A percentile compares a stretch with the other conserved stretches of the same genome.
These are phyloP conservation scores for Chionoecetes opilio DNA, from an alignment of 1,140 invertebrate genomes.

Conservation along the genomic window DNA sequence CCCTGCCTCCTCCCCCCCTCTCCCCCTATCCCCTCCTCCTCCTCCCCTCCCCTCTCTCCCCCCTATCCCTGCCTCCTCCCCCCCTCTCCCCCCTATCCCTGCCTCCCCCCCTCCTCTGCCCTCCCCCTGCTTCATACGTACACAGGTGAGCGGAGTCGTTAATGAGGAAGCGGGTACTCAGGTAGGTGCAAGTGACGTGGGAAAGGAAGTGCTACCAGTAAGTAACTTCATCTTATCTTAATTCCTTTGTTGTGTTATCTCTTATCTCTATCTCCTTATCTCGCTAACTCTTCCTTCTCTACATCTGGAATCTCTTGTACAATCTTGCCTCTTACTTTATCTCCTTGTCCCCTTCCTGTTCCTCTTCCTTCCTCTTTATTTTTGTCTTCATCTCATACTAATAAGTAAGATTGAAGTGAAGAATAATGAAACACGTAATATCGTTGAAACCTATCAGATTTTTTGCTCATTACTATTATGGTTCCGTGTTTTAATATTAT, in stretches of 20 bases:
- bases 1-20: not conserved
- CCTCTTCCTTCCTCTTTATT: no score
- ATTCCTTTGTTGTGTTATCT: not conserved
- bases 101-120: not conserved
- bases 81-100: not conserved
- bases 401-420: no score
- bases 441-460: no score
- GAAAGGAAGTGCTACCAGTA: not conserved
- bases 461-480: no score
- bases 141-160: not conserved
- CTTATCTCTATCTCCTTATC: not conserved
- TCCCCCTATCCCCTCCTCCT: not conserved
- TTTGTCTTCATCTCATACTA: no score
- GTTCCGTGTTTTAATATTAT: no score
- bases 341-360: not conserved
- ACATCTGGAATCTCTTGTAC: not conserved
- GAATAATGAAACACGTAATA: no score
- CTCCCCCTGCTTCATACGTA: not conserved
- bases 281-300: not conserved
- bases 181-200: not conserved
- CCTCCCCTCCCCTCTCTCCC: not conserved
- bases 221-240: no score
- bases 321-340: not conserved
- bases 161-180: not conserved
- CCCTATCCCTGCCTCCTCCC: no score